These are phyloP conservation scores for Arctia plantaginis DNA, from an alignment of 2,888 invertebrate genomes.

Conservation along the genomic window DNA sequence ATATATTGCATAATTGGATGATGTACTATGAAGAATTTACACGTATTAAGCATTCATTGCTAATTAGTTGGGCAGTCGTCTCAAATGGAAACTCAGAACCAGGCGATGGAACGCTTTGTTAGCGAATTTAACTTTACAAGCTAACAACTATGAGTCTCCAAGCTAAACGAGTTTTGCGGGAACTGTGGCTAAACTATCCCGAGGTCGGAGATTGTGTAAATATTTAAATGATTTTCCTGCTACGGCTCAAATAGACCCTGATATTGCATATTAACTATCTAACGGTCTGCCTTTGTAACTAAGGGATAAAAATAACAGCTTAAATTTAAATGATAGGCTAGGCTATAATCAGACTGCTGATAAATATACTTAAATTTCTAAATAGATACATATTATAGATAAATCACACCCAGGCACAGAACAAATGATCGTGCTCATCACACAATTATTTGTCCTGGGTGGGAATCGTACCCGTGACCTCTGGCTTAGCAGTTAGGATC, in stretches of 20 bases:
- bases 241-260: slow-evolving; percentile 52
- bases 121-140: slow-evolving; percentile 34
- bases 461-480: no score
- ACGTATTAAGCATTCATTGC: slow-evolving; percentile 57
- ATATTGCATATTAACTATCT: slow-evolving; percentile 50
- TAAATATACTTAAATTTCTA: no score
- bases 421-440: no score
- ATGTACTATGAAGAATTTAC: slow-evolving; percentile 46
- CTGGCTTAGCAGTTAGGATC: no score
- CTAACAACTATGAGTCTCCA: slow-evolving; percentile 55
- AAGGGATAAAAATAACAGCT: slow-evolving; percentile 18
- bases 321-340: no score
- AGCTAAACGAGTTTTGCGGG: slow-evolving; percentile 77
- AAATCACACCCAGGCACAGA: no score
- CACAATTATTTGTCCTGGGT: no score
- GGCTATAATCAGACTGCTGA: no score
- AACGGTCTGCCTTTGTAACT: background rate
- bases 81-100: slow-evolving; percentile 17
- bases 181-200: slow-evolving; percentile 67
- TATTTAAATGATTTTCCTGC: slow-evolving; percentile 77
- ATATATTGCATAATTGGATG: slow-evolving; percentile 71
- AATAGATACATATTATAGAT: no score
- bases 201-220: slow-evolving; percentile 80
- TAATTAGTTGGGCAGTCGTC: slow-evolving; percentile 24
- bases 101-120: slow-evolving; percentile 47